A percentile compares a stretch with the other conserved stretches of the same genome.
These are phyloP conservation scores for Amiota communis DNA, from an alignment of 2,888 invertebrate genomes.

Conservation along the genomic window DNA sequence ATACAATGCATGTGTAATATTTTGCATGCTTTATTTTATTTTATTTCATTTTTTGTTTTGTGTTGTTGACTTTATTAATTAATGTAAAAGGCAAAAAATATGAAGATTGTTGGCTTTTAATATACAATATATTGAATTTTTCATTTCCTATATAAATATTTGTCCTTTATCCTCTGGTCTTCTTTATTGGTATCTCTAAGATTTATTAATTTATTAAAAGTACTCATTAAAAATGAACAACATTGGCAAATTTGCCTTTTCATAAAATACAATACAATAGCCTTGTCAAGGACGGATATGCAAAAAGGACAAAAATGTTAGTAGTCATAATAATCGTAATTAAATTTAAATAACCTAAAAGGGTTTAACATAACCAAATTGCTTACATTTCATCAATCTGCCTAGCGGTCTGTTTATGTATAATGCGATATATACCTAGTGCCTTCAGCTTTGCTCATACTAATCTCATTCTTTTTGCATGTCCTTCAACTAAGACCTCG, in stretches of 20 bases:
- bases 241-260: background rate
- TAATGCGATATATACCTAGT: background rate
- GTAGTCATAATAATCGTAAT: conserved; percentile 13
- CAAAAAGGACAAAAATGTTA: background rate
- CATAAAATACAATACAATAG: background rate
- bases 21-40: background rate
- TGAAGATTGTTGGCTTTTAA: too few species aligned
- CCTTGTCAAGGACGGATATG: background rate
- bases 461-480: background rate
- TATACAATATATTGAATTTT: background rate
- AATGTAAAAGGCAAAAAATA: too few species aligned
- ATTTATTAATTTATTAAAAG: conserved; percentile 54
- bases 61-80: background rate
- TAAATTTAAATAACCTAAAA: conserved; percentile 26
- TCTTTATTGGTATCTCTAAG: background rate
- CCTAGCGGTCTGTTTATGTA: background rate
- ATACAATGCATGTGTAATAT: background rate
- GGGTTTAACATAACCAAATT: background rate
- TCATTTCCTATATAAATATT: background rate
- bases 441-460: background rate
- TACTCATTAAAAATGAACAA: conserved; percentile 58
- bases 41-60: background rate
- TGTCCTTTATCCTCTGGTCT: too few species aligned
- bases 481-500: background rate
- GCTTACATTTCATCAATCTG: too few species aligned